Conservation (phyloP, 2,888 invertebrate genomes). For the Ferdinandea cuprea region DNA sequence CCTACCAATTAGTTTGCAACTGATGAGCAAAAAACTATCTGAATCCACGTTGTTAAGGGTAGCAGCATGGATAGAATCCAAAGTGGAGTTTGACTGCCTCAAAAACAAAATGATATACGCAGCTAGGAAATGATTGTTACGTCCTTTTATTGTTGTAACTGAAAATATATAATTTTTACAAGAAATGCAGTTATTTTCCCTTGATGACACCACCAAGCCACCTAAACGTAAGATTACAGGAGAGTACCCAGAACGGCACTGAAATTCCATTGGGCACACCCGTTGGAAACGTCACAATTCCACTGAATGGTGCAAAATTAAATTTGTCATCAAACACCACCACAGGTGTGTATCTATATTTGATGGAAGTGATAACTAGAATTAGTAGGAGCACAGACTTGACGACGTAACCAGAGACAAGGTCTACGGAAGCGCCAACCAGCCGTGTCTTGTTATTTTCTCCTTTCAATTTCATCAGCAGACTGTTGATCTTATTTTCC, state of each 20-base stretch:
- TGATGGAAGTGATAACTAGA: constrained; percentile 82
- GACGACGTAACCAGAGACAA: constrained; percentile 80
- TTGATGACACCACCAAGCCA: constrained; percentile 76
- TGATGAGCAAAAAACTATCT: constrained; percentile 91
- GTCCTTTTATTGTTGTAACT: constrained; percentile 18
- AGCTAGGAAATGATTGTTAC: constrained; percentile 67
- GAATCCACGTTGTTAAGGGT: constrained; percentile 90
- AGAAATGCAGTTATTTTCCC: constrained; percentile 16
- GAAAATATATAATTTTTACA: constrained; percentile 26
- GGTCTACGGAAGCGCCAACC: constrained; percentile 77
- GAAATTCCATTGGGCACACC: constrained; percentile 83
- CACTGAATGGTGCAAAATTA: constrained; percentile 83
- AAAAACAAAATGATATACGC: constrained; percentile 77
- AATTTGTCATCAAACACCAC: constrained; percentile 82
- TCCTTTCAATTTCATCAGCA: constrained; percentile 75
- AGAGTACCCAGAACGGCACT: constrained; percentile 84
- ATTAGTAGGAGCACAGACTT: constrained; percentile 81
- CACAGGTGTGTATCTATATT: constrained; percentile 83
- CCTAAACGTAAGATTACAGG: constrained; percentile 83
- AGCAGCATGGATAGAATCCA: constrained; percentile 91
- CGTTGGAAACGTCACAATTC: constrained; percentile 84
- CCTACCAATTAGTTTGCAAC: constrained; percentile 93
- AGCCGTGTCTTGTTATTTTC: constrained; percentile 75
- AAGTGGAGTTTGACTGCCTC: constrained; percentile 84
- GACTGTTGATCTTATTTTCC: constrained; percentile 77